Evolutionary conservation across 2,797 vertebrate genomes (phyloP).

Genomic region (Eurystomus glaucurus): DNA sequence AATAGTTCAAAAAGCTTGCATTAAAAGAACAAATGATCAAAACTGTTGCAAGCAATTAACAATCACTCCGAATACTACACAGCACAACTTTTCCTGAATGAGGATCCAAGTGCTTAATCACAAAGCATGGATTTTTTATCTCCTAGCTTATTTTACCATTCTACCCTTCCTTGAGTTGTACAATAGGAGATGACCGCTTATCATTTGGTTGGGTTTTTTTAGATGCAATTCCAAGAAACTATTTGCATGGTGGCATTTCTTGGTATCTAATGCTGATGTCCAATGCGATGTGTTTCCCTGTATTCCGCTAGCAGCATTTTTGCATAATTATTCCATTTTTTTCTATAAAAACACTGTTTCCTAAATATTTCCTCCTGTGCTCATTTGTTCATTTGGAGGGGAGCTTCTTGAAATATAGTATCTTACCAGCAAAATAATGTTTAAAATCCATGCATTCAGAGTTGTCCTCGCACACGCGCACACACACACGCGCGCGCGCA

Average conservation of each 20-base stretch:
- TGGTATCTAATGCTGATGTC: not conserved
- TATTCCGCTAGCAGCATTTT: not conserved
- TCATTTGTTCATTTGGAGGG: not conserved
- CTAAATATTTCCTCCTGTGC: not conserved
- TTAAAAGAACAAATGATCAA: constrained; percentile 7
- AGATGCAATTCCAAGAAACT: not conserved
- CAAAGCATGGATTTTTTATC: constrained; percentile 23
- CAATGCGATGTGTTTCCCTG: not conserved
- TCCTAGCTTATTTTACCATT: not conserved
- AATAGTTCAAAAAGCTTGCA: constrained; percentile 42
- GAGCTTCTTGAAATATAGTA: constrained; percentile 20
- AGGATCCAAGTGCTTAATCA: constrained; percentile 34
- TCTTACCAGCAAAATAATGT: constrained; percentile 40
- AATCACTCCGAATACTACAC: constrained; percentile 27
- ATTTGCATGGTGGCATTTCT: not conserved
- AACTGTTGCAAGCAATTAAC: constrained; percentile 40
- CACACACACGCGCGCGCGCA: not conserved
- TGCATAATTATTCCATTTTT: not conserved
- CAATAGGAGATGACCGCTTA: not conserved
- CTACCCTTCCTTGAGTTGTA: not conserved
- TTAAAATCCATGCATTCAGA: constrained; percentile 33
- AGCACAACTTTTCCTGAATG: constrained; percentile 16
- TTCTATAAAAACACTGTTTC: not conserved
- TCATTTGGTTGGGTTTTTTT: not conserved
- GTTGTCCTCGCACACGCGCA: not conserved